Evolutionary conservation across 2,797 vertebrate species (phyloP).

Genomic region (Argya squamiceps): DNA sequence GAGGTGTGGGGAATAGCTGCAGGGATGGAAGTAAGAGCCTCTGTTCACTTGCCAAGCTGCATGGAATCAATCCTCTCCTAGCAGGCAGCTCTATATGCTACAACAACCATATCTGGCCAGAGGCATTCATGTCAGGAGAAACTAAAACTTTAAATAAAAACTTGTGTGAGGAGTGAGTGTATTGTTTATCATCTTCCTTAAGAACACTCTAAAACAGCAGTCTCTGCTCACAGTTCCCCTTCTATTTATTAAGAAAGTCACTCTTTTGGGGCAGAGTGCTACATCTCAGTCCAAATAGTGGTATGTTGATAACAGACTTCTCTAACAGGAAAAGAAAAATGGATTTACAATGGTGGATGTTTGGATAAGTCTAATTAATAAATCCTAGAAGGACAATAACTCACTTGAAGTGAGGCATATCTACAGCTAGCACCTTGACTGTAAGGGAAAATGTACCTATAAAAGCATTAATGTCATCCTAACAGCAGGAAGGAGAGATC

Average conservation of each 20-base stretch:
- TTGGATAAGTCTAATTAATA: constrained; percentile 50
- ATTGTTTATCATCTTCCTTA: not conserved
- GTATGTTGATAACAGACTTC: not conserved
- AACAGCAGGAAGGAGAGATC: not conserved
- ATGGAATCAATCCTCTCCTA: fast-evolving
- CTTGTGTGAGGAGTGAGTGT: not conserved
- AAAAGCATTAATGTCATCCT: not conserved
- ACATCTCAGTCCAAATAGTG: not conserved
- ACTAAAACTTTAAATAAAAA: not conserved
- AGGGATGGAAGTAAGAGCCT: not conserved
- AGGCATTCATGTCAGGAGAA: not conserved
- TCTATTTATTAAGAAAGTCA: not conserved
- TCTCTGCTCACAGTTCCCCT: not conserved
- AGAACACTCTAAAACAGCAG: not conserved
- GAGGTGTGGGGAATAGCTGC: not conserved
- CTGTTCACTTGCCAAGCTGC: not conserved
- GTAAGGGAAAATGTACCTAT: not conserved
- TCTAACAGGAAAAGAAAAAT: not conserved
- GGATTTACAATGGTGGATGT: not conserved
- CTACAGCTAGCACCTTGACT: constrained; percentile 20
- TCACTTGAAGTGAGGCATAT: constrained; percentile 5
- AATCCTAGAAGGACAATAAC: not conserved
- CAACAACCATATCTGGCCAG: not conserved
- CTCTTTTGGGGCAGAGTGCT: not conserved
- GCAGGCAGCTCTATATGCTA: not conserved